A percentile compares a stretch with the other conserved stretches of the same genome.
These are phyloP conservation scores for Apis cerana DNA, from an alignment of 1,140 invertebrate species.

Conservation along the genomic window DNA sequence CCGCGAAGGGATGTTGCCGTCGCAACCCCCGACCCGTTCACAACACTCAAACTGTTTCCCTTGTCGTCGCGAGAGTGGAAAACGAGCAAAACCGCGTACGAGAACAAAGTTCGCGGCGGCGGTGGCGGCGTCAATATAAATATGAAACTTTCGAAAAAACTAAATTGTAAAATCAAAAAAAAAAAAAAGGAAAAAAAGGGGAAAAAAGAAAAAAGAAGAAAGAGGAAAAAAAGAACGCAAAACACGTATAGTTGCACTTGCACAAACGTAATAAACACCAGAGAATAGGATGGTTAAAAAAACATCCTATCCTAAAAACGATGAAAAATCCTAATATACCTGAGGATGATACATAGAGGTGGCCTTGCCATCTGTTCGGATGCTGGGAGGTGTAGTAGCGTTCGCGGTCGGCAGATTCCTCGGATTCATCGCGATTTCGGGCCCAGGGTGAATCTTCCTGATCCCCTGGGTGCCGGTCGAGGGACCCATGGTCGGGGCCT, in stretches of 20 bases:
- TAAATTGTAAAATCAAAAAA: neutral
- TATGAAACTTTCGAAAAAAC: too few relatives aligned
- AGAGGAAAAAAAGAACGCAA: too few relatives aligned
- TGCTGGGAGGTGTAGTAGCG: constrained; percentile 45
- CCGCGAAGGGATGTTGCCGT: neutral
- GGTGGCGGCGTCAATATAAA: too few relatives aligned
- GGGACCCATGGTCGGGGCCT: constrained; percentile 69
- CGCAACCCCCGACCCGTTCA: too few relatives aligned
- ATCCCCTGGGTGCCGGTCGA: constrained; percentile 48
- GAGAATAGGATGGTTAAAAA: too few relatives aligned
- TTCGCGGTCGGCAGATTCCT: constrained; percentile 65
- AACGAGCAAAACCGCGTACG: neutral
- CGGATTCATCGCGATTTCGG: constrained; percentile 77
- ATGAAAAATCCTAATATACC: constrained; percentile 51
- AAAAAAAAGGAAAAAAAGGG: too few relatives aligned
- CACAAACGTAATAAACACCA: too few relatives aligned
- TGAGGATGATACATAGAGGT: constrained; percentile 63
- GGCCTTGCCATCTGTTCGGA: constrained; percentile 60
- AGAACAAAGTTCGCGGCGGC: neutral
- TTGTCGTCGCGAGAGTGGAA: neutral
- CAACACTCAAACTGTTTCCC: neutral
- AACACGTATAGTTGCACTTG: too few relatives aligned
- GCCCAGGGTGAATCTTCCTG: constrained; percentile 62
- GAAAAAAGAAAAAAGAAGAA: too few relatives aligned
- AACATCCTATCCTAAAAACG: neutral